Evolutionary conservation across 2,113 vertebrate species (phyloP), one percentile per base, ranked within the genome.

Genomic region (Alexandromys fortis): DNA sequence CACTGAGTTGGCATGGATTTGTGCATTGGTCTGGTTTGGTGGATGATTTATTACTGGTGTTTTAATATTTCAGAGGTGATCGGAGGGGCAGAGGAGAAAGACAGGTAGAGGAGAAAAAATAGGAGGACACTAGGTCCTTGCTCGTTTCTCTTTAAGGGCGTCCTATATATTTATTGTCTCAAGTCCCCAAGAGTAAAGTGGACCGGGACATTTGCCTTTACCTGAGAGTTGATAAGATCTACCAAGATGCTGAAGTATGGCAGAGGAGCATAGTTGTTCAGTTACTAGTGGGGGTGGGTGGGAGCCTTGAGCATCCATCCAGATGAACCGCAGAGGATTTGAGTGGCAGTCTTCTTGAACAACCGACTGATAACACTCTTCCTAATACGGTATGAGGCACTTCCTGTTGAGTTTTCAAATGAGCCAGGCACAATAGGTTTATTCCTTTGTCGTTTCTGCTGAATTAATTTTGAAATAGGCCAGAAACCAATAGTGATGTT

Each of bases 401-500:
- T 94, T 86, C 21, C 47, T 90, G 4, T 55, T 30, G 45, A 30
- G 47, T 78, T 86, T 68, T 78, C 81, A 47, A 2, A 28, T 38
- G 47, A 96, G 70, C 55, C 19, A 52, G 42, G 17, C 2, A 19
- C 47, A n/a, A 8, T 28, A 70, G 17, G 49, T 88, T 83, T 4
- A 12, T 95, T 90, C 82, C 55, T 86, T 8, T 22, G 35, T 94
- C 79, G 13, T 63, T 38, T 87, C 63, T 52, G 28, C 67, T 52
- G 79, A 90, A 79, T 93, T 85, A 67, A 33, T 97, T 95, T 82
- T 47, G 38, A 88, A 92, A 75, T 42, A n/a, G 13, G 38, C 92
- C 65, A 94, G 61, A 96, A 96, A 76, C 45, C 35, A 77, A 76
- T 21, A 79, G 33, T 78, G n/a, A 61, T 83, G 72, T 67, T 83